phyloP scores from a whole-genome alignment of 1,140 invertebrate species.

The Mercenaria mercenaria region DNA sequence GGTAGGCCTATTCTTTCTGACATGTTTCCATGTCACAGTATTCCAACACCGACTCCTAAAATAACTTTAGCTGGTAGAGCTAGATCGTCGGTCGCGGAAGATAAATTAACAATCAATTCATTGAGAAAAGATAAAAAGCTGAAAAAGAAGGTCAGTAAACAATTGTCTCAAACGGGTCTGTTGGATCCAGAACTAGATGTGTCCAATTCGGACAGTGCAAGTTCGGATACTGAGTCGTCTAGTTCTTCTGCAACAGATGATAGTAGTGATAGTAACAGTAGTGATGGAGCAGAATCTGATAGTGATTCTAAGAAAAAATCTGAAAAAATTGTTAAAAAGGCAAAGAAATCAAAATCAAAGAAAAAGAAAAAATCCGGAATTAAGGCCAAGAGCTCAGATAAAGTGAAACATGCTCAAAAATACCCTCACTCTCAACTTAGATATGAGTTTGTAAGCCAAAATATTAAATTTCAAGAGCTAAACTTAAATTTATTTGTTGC shows the following conservation, averaged over 20 bases:
- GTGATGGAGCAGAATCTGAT: not conserved
- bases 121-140: not conserved
- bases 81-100: too few species aligned
- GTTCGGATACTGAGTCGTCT: too few species aligned
- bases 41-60: too few species aligned
- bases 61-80: too few species aligned
- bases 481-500: constrained; percentile 21
- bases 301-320: too few species aligned
- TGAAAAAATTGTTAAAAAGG: too few species aligned
- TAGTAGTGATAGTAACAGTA: not conserved
- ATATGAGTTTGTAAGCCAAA: not conserved
- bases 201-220: too few species aligned
- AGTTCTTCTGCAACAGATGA: too few species aligned
- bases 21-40: too few species aligned
- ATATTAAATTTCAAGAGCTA: not conserved
- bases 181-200: not conserved
- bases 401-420: not conserved
- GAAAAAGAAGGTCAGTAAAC: not conserved
- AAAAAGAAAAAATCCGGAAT: not conserved
- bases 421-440: not conserved
- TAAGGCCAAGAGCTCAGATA: not conserved
- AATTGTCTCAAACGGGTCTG: not conserved
- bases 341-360: not conserved
- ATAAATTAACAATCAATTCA: too few species aligned
- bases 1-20: too few species aligned